Conservation (phyloP, 2,888 invertebrate species). For the Galeruca laticollis region DNA sequence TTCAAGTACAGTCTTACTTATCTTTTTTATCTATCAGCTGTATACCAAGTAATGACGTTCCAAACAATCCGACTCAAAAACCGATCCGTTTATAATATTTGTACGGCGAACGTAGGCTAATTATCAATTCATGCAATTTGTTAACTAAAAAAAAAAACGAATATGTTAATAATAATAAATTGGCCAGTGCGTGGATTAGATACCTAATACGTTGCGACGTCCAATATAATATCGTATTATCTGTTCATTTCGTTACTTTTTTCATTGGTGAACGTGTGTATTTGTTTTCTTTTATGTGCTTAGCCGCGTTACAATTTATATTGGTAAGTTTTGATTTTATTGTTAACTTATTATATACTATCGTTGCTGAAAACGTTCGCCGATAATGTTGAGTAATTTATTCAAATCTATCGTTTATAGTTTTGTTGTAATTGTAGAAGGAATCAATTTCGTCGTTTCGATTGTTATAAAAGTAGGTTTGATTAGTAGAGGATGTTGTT, state of each 20-base stretch:
- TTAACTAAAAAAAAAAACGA: slow-evolving; percentile 33
- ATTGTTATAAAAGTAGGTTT: too few species aligned
- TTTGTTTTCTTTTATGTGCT: slow-evolving; percentile 11
- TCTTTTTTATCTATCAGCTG: slow-evolving; percentile 45
- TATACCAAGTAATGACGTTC: slow-evolving; percentile 32
- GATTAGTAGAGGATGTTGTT: too few species aligned
- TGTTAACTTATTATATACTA: slow-evolving; percentile 16
- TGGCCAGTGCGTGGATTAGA: slow-evolving; percentile 21
- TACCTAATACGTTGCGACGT: too few species aligned
- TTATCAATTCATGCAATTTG: slow-evolving; percentile 44
- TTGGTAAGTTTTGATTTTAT: slow-evolving; percentile 30
- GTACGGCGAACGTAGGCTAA: slow-evolving; percentile 34
- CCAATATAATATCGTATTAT: not conserved
- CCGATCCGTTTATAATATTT: slow-evolving; percentile 29
- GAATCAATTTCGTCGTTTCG: not conserved
- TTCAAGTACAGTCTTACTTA: slow-evolving; percentile 34
- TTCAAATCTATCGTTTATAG: slow-evolving; percentile 1
- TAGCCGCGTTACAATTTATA: slow-evolving; percentile 2
- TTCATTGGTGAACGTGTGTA: not conserved
- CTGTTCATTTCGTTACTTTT: not conserved
- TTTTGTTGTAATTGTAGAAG: not conserved
- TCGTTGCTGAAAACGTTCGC: slow-evolving; percentile 24
- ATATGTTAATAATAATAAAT: slow-evolving; percentile 13
- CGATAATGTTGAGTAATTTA: slow-evolving; percentile 25
- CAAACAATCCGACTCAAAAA: slow-evolving; percentile 29